phyloP scores from a whole-genome alignment of 2,113 vertebrate genomes.

The Leptodactylus fuscus region DNA sequence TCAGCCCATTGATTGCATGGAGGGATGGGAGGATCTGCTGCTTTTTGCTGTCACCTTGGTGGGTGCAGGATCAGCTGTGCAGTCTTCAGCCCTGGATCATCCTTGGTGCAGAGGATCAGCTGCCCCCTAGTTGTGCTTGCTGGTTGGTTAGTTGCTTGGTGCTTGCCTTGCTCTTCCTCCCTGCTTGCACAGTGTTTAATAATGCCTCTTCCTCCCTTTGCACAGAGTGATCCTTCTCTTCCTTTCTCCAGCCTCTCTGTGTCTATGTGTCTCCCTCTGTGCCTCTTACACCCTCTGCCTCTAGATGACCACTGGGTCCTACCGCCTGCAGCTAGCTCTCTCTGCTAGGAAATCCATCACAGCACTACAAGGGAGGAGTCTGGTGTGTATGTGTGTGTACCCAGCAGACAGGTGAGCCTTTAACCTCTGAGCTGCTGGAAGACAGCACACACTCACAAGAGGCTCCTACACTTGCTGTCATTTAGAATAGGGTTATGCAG shows the following conservation, averaged over 20 bases:
- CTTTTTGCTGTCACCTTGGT: slow-evolving; percentile 36
- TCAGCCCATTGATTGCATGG: slow-evolving; percentile 61
- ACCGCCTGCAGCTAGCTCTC: slow-evolving; percentile 48
- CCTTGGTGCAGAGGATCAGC: slow-evolving; percentile 36
- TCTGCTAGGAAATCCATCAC: slow-evolving; percentile 51
- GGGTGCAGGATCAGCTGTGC: slow-evolving; percentile 36
- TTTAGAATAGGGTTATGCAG: background rate
- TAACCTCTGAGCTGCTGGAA: slow-evolving; percentile 46
- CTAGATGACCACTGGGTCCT: slow-evolving; percentile 59
- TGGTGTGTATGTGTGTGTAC: background rate
- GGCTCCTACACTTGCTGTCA: background rate
- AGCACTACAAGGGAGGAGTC: slow-evolving; percentile 44
- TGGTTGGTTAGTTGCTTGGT: slow-evolving; percentile 70
- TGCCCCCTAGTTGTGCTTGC: background rate
- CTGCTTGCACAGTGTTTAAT: slow-evolving; percentile 60
- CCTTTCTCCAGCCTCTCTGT: slow-evolving; percentile 65
- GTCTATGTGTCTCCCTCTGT: slow-evolving; percentile 63
- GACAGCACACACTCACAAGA: background rate
- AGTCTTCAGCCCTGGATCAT: slow-evolving; percentile 49
- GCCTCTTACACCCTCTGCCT: slow-evolving; percentile 64
- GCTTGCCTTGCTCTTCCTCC: slow-evolving; percentile 25
- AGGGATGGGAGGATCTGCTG: slow-evolving; percentile 57
- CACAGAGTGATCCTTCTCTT: slow-evolving; percentile 49
- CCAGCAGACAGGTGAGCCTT: slow-evolving; percentile 52
- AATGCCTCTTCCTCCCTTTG: slow-evolving; percentile 64